Evolutionary conservation across 2,113 vertebrate genomes (phyloP).

Genomic region (Dipodomys stephensi): DNA sequence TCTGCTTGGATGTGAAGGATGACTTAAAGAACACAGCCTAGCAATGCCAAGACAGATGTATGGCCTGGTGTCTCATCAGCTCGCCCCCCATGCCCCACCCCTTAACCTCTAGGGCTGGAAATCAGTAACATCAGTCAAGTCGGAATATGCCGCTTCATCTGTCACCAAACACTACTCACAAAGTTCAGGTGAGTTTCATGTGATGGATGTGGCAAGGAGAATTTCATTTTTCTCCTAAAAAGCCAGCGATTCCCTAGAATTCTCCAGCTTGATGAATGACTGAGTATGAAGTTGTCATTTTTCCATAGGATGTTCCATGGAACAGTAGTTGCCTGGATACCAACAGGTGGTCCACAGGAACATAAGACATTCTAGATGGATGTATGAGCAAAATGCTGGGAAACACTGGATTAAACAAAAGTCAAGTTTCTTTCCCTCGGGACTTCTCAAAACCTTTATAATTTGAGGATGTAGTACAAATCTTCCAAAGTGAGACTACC

Average conservation of each 20-base stretch:
- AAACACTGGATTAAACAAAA: neutral
- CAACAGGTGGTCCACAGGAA: neutral
- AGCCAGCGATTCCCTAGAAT: slow-evolving; percentile 5
- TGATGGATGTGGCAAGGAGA: slow-evolving; percentile 54
- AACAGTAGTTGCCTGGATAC: neutral
- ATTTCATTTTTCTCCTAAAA: slow-evolving; percentile 62
- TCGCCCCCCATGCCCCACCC: neutral
- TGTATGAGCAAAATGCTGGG: neutral
- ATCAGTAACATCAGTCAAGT: slow-evolving; percentile 50
- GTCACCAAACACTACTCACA: slow-evolving; percentile 31
- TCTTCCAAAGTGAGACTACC: neutral
- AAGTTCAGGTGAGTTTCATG: slow-evolving; percentile 27
- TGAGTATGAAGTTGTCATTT: neutral
- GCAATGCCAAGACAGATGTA: neutral
- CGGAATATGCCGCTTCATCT: slow-evolving; percentile 19
- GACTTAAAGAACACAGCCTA: neutral
- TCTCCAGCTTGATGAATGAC: neutral
- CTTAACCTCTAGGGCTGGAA: slow-evolving; percentile 30
- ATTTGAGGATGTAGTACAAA: neutral
- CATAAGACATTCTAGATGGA: neutral
- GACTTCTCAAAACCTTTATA: slow-evolving; percentile 21
- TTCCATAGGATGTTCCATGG: neutral
- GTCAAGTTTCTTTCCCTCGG: neutral
- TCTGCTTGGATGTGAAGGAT: slow-evolving; percentile 4
- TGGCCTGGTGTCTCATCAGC: neutral